These are phyloP conservation scores for Cotesia typhae DNA, from an alignment of 1,140 invertebrate genomes.

Conservation along the genomic window DNA sequence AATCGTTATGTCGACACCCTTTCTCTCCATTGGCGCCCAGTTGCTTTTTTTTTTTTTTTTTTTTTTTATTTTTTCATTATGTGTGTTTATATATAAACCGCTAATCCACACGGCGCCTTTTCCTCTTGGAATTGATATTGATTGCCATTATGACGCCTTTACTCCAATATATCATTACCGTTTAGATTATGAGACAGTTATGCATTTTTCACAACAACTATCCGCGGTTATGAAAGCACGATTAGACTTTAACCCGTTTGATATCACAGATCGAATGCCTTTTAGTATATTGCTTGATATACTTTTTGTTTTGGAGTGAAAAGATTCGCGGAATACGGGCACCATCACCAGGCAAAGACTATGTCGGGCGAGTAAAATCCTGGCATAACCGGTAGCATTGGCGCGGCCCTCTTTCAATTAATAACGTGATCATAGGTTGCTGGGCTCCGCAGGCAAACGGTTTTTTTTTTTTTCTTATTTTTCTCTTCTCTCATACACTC, in stretches of 20 bases:
- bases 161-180: not conserved
- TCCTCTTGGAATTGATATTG: constrained; percentile 16
- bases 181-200: too few species aligned
- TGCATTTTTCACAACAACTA: too few species aligned
- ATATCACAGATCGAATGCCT: too few species aligned
- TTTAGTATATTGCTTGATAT: not conserved
- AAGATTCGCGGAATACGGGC: not conserved
- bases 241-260: too few species aligned
- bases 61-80: not conserved
- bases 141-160: constrained; percentile 35
- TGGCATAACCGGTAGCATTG: constrained; percentile 59
- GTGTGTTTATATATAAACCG: not conserved
- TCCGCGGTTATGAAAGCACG: too few species aligned
- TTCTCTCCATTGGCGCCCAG: constrained; percentile 31
- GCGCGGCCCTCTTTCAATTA: constrained; percentile 62
- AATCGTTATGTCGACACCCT: constrained; percentile 35
- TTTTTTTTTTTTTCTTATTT: constrained; percentile 8
- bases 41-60: constrained; percentile 12
- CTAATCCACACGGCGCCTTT: not conserved
- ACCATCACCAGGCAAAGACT: not conserved
- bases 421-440: constrained; percentile 65
- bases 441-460: constrained; percentile 38
- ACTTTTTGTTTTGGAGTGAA: not conserved
- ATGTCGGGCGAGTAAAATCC: constrained; percentile 42
- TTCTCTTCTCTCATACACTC: not conserved